Percentiles rank a stretch among this genome's conserved stretches.
Evolutionary conservation across 2,888 invertebrate genomes (phyloP).

Genomic region (Eucera pruinosa): DNA sequence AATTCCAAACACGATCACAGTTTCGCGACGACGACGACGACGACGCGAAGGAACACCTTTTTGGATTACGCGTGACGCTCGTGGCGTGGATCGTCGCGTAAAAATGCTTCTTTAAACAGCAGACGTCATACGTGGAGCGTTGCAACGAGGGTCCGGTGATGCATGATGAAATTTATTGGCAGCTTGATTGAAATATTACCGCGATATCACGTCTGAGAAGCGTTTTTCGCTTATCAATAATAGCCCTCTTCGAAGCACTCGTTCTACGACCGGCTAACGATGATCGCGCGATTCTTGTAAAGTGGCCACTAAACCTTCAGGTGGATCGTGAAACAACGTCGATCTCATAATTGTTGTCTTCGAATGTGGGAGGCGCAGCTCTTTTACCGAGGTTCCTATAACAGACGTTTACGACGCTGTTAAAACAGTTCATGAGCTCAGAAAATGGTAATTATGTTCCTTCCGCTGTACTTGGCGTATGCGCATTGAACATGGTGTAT

Average conservation of each 20-base stretch:
- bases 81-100: not conserved
- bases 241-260: not conserved
- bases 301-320: not conserved
- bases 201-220: not conserved
- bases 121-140: not conserved
- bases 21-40: not conserved
- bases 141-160: conserved; percentile 1
- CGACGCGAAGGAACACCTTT: not conserved
- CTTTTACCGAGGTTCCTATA: conserved; percentile 10
- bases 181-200: conserved; percentile 41
- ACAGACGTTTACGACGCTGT: not conserved
- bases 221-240: conserved; percentile 16
- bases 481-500: too few species aligned
- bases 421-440: not conserved
- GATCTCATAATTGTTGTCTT: conserved; percentile 25
- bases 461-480: not conserved
- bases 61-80: not conserved
- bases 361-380: too few species aligned
- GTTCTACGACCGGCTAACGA: not conserved
- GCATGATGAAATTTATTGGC: conserved; percentile 40
- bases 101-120: not conserved
- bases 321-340: not conserved
- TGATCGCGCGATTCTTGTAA: not conserved
- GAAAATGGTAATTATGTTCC: not conserved
- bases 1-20: not conserved